Evolutionary conservation across 2,888 invertebrate genomes (phyloP), one percentile per base, ranked within the genome.

Genomic region (Zeuzera pyrina): DNA sequence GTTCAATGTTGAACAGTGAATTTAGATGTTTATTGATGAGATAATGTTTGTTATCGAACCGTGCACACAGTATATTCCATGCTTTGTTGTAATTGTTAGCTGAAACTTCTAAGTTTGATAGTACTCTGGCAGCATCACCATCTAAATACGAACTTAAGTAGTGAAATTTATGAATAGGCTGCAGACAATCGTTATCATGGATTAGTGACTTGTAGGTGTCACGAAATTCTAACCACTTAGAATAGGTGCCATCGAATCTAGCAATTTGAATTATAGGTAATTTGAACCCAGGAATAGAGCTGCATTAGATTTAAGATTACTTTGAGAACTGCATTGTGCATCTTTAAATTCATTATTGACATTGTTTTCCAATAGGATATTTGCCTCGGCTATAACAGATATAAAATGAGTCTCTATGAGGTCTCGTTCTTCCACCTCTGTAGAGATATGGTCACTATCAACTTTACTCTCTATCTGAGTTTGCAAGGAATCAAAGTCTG

Each of bases 151-250:
- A 42, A n/a, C 27, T 30, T 3, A 47, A 24, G 31, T 43, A 45
- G 19, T 47, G 36, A 28, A 42, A 47, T 19, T 45, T 43, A 12
- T 47, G 39, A 4, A 49, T 42, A 1, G 34, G 11, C 3, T 38
- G 12, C 8, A 49, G 41, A 4, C 35, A 40, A 2, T 33, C 24
- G 24, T 49, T 51, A 2, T 43, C 40, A 22, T 52, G 49, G 8
- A 48, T 37, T n/a, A 52, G 22, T 19, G n/a, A 36, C 25, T 26
- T 21, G 27, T 36, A 46, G 0, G 43, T 45, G 12, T 49, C 47
- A 2, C 43, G 38, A 28, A 46, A 49, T 15, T 49, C 44, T 2
- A 49, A 23, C 46, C 47, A 49, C 3, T 36, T 39, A 19, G 45
- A 45, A 33, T 42, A 42, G 10, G 42, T 12, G 0, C 49, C 49